Percentiles rank a stretch among this genome's conserved stretches.
phyloP scores from a whole-genome alignment of 2,888 invertebrate species.

The Drosophila planitibia region DNA sequence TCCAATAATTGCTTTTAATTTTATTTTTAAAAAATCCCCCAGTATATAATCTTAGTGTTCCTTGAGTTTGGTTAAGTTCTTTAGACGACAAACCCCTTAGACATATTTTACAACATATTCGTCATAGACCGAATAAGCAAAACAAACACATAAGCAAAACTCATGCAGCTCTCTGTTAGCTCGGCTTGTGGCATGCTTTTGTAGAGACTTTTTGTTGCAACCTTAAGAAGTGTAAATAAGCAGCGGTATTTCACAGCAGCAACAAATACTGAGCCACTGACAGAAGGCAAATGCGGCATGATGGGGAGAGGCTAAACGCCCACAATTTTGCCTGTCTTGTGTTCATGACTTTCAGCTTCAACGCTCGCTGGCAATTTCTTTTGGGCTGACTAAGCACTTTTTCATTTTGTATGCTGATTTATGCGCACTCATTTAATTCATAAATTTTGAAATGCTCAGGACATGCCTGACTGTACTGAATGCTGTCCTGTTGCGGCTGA shows the following conservation, averaged over 20 bases:
- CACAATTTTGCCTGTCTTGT: constrained; percentile 19
- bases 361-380: constrained; percentile 17
- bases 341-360: constrained; percentile 42
- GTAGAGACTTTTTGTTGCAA: constrained; percentile 46
- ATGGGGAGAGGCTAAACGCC: neutral
- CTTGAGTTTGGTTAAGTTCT: neutral
- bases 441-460: constrained; percentile 62
- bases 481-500: constrained; percentile 11
- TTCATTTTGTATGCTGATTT: constrained; percentile 68
- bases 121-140: neutral
- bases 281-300: neutral
- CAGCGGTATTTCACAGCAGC: constrained; percentile 68
- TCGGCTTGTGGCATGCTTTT: constrained; percentile 21
- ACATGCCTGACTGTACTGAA: constrained; percentile 2
- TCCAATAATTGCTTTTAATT: neutral
- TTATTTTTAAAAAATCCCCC: neutral
- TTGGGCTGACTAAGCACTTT: constrained; percentile 44
- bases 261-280: neutral
- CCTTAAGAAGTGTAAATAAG: constrained; percentile 78
- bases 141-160: constrained; percentile 14
- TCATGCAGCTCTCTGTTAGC: constrained; percentile 19
- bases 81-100: neutral
- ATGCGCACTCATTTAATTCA: constrained; percentile 78
- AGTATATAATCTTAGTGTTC: neutral
- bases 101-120: neutral